A percentile compares a stretch with the other conserved stretches of the same genome.
These are phyloP conservation scores for Halictus quadricinctus DNA, from an alignment of 2,888 invertebrate genomes.

Conservation along the genomic window DNA sequence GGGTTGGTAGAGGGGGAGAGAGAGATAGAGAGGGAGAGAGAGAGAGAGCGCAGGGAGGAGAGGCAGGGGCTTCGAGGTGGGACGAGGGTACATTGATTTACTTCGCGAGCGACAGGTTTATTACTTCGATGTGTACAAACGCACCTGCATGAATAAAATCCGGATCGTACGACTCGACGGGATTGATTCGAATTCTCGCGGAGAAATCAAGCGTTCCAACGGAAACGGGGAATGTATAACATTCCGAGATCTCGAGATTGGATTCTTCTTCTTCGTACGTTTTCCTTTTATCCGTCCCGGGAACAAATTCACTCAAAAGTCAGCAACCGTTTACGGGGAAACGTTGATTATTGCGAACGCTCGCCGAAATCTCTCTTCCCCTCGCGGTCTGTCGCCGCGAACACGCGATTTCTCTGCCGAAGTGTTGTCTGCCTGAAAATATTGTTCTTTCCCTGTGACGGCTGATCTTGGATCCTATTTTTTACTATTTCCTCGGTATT, in stretches of 20 bases:
- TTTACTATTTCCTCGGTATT: not conserved
- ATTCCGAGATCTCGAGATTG: conserved; percentile 65
- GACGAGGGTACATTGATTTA: conserved; percentile 67
- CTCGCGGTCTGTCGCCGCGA: not conserved
- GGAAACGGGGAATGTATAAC: conserved; percentile 67
- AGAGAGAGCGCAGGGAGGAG: not conserved
- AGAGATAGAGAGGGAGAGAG: not conserved
- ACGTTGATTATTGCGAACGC: conserved; percentile 40
- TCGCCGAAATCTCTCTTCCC: conserved; percentile 27
- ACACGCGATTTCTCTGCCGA: not conserved
- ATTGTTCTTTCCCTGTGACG: not conserved
- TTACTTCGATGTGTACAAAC: conserved; percentile 68
- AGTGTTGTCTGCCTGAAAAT: not conserved
- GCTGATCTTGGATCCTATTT: not conserved
- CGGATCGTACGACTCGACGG: conserved; percentile 56
- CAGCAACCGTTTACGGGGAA: conserved; percentile 25
- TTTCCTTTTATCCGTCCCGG: conserved; percentile 53
- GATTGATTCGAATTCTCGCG: conserved; percentile 68
- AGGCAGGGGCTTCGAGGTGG: not conserved
- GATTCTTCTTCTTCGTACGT: conserved; percentile 61
- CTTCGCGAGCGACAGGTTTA: conserved; percentile 69
- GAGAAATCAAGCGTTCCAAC: conserved; percentile 64
- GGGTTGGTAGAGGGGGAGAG: not conserved
- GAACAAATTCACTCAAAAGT: conserved; percentile 59
- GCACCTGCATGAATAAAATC: conserved; percentile 71